phyloP scores from a whole-genome alignment of 2,797 vertebrate species.

The Fringilla coelebs region DNA sequence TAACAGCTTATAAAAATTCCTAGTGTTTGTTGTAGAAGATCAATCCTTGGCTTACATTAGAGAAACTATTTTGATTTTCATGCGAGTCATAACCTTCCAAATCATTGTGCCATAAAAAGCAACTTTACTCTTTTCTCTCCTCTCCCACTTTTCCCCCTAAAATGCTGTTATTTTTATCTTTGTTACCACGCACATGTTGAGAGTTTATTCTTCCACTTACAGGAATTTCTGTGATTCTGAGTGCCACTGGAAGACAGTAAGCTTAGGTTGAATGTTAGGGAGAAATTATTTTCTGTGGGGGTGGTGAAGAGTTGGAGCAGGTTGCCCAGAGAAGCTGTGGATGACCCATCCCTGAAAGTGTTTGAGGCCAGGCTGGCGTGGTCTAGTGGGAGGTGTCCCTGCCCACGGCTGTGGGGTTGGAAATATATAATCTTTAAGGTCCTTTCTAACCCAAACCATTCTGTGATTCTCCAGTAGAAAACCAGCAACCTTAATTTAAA shows the following conservation, averaged over 20 bases:
- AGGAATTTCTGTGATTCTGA: not conserved
- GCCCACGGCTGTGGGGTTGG: rapidly evolving
- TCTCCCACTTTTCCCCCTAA: not conserved
- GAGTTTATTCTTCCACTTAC: not conserved
- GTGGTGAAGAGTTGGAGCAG: not conserved
- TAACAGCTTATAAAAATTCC: not conserved
- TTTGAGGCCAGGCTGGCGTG: not conserved
- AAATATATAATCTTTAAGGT: not conserved
- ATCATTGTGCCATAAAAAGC: not conserved
- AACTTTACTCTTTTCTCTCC: not conserved
- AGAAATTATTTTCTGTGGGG: not conserved
- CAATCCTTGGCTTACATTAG: not conserved
- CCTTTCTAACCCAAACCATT: not conserved
- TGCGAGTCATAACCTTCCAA: not conserved
- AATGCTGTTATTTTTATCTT: not conserved
- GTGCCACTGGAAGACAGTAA: not conserved
- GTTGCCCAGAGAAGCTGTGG: not conserved
- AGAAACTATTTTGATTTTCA: not conserved
- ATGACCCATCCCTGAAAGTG: not conserved
- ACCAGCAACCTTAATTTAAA: not conserved
- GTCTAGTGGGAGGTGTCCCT: not conserved
- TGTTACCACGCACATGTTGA: not conserved
- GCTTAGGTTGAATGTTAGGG: not conserved
- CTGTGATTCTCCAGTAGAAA: not conserved
- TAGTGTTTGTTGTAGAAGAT: not conserved